Evolutionary conservation across 2,888 invertebrate genomes (phyloP), one percentile per base, ranked within the genome.

Genomic region (Volucella inflata): DNA sequence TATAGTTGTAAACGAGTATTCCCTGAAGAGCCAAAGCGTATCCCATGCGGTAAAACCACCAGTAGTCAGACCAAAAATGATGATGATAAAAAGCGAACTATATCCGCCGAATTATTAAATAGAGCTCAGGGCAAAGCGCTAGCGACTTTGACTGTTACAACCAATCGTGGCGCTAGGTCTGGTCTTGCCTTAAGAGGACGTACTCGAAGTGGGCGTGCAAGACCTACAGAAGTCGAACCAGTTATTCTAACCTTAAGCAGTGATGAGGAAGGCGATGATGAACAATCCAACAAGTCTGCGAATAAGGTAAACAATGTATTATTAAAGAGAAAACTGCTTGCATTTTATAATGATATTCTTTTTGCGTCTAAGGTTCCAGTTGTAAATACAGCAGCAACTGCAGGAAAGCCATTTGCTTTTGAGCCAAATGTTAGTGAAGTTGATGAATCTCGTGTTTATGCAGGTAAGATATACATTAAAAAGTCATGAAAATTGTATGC

Each of bases 181-280:
- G 70, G 71, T 11, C 12, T 55, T 1, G 71, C 88, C 2, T 17
- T 75, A 36, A 92, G 93, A n/a, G 93, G 94, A 87, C 89, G 90
- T 8, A 87, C 89, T 9, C 88, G 91, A n/a, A 90, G 89, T 40
- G 90, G 90, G 0, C 89, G 89, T 53, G n/a, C 46, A 16, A 94
- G 94, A 71, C 93, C 93, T 0, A 93, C 94, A 0, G 95, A 95
- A 89, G 93, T 93, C 0, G 95, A 95, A 89, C 94, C 95, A 46
- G 95, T 95, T 9, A 94, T 95, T 88, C 92, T 95, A 80, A 94
- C 95, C 14, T 92, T 95, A 62, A 95, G 95, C 89, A 95, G 95
- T 65, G 95, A 95, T 89, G 95, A 95, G 87, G 95, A 95, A 87
- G 95, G 89, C 2, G 90, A 88, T 17, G 91, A 91, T 64, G 90